phyloP scores from a whole-genome alignment of 1,140 invertebrate genomes.

The Halotydeus destructor region DNA sequence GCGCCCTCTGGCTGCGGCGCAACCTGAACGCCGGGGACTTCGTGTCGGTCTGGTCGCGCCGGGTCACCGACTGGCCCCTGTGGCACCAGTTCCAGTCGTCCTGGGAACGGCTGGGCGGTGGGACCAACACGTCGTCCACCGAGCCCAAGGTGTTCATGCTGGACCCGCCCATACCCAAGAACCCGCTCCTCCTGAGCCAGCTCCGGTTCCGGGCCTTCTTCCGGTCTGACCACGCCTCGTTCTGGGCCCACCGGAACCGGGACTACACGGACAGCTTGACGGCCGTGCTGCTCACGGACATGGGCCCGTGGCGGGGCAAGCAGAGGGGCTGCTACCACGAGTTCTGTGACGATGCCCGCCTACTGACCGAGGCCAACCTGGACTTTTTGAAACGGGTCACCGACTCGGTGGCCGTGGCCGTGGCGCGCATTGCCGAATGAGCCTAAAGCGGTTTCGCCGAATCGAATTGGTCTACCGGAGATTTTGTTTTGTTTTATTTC shows the following conservation, averaged over 20 bases:
- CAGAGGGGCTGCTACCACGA: slow-evolving; percentile 27
- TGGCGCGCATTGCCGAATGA: too few species aligned
- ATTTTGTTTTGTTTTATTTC: too few species aligned
- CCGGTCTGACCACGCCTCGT: slow-evolving; percentile 21
- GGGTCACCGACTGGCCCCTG: slow-evolving; percentile 20
- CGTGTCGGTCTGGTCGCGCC: slow-evolving; percentile 22
- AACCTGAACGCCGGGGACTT: slow-evolving; percentile 24
- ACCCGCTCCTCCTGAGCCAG: slow-evolving; percentile 15
- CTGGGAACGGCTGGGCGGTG: slow-evolving; percentile 13
- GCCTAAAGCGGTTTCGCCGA: too few species aligned
- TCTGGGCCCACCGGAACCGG: slow-evolving; percentile 19
- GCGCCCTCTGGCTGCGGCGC: slow-evolving; percentile 15
- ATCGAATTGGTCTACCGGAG: too few species aligned
- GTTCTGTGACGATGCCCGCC: slow-evolving; percentile 21
- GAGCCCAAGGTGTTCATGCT: slow-evolving; percentile 15
- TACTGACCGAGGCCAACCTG: slow-evolving; percentile 16
- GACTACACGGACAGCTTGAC: slow-evolving; percentile 16
- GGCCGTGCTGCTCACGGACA: slow-evolving; percentile 28
- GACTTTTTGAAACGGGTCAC: slow-evolving; percentile 18
- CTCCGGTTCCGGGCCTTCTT: slow-evolving; percentile 20
- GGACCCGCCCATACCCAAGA: slow-evolving; percentile 11
- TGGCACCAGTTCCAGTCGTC: slow-evolving; percentile 17
- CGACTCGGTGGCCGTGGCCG: slow-evolving; percentile 18
- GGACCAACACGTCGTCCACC: slow-evolving; percentile 17
- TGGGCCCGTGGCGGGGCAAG: slow-evolving; percentile 26